Conservation (phyloP, 2,888 invertebrate genomes). For the Gandaritis pyraliata region DNA sequence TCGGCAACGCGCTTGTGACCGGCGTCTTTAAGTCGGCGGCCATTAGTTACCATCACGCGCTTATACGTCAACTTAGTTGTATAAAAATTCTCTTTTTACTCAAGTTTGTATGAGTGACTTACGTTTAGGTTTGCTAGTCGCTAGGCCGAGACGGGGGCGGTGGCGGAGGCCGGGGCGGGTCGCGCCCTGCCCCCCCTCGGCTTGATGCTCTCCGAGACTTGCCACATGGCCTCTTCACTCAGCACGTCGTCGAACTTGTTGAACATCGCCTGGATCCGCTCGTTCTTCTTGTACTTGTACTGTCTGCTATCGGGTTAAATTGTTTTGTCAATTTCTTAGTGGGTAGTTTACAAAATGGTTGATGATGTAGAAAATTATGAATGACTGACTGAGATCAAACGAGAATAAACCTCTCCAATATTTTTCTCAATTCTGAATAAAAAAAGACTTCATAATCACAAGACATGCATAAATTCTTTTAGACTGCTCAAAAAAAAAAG, state of each 20-base stretch:
- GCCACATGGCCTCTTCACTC: constrained; percentile 99
- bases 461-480: too few species aligned
- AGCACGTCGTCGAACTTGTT: constrained; percentile 98
- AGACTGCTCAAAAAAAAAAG: too few species aligned
- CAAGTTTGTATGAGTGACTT: constrained; percentile 2
- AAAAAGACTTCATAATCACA: too few species aligned
- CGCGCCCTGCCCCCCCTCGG: constrained; percentile 89
- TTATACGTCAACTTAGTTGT: too few species aligned
- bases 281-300: constrained; percentile 96
- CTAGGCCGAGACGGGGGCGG: constrained; percentile 49
- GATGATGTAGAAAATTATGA: not conserved
- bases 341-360: constrained; percentile 2
- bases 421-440: too few species aligned
- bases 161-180: constrained; percentile 48
- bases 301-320: constrained; percentile 84
- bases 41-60: too few species aligned
- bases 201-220: constrained; percentile 98
- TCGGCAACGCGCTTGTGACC: too few species aligned
- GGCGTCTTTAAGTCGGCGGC: too few species aligned
- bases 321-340: constrained; percentile 30
- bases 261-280: constrained; percentile 97
- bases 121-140: constrained; percentile 20
- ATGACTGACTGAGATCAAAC: not conserved
- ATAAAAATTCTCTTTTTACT: too few species aligned
- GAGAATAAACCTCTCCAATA: not conserved